Percentiles rank a stretch among this genome's conserved stretches.
Conservation (phyloP, 2,888 invertebrate species). For the Leuctra nigra region DNA sequence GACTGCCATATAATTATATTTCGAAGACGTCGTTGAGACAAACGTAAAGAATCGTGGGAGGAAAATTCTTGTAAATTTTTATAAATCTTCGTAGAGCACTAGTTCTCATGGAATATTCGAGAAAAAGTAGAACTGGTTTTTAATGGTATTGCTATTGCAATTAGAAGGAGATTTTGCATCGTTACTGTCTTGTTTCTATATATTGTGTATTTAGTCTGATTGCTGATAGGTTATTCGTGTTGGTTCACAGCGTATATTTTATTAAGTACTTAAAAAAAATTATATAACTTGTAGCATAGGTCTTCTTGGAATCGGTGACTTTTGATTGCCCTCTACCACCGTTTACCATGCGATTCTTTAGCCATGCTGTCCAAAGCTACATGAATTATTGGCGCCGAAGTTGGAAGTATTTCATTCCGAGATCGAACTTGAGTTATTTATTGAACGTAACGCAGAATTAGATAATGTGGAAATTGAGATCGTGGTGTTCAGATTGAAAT, state of each 20-base stretch:
- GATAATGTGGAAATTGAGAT: no score
- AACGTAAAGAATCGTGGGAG: background rate
- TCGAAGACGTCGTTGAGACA: background rate
- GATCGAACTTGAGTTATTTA: no score
- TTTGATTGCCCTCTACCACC: no score
- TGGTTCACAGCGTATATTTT: background rate
- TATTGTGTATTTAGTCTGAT: constrained; percentile 2
- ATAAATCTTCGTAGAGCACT: no score
- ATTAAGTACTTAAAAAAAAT: background rate
- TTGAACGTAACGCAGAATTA: no score
- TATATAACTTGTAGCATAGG: background rate
- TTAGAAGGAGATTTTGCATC: background rate
- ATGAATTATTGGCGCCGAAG: no score
- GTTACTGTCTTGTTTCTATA: background rate
- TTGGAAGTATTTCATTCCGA: no score
- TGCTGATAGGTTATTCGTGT: background rate
- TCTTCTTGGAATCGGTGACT: background rate
- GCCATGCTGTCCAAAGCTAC: no score
- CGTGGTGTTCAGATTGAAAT: no score
- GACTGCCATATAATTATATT: background rate
- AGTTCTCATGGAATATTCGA: constrained; percentile 5
- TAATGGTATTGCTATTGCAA: constrained; percentile 11
- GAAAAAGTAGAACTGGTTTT: constrained; percentile 8
- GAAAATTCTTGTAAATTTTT: no score
- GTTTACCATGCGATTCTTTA: no score